Evolutionary conservation across 2,797 vertebrate species (phyloP), one percentile per base, ranked within the genome.

Genomic region (Psittacula derbiana): DNA sequence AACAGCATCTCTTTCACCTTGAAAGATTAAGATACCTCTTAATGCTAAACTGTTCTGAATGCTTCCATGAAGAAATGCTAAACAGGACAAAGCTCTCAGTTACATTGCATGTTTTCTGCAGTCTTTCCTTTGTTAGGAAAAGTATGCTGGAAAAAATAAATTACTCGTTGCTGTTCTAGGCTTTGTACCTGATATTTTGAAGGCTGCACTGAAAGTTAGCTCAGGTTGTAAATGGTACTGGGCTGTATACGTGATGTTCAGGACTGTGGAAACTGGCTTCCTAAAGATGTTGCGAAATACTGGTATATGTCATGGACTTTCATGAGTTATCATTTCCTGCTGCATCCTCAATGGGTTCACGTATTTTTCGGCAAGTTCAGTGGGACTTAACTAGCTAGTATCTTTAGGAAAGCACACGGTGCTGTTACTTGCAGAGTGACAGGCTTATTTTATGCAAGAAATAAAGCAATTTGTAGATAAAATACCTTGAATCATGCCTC

Each of bases 171-270:
- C 27, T 66, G 19, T 74, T 24, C n/a, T 66, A 28, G 62, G 11
- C 33, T 81, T 90, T 49, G 58, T 64, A 64, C 18, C 3, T 27
- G n/a, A 1, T 79, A 8, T 52, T 50, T 88, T 75, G 66, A 67
- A 49, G 15, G 8, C 20, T 74, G 28, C 16, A 2, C 20, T 41
- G 24, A 55, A 88, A 4, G 2, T 57, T 38, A 53, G 21, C 10
- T 86, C 10, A 33, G 11, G 7, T 25, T 49, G 6, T 58, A 75
- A 58, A 15, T 69, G 15, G 3, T 74, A 62, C 43, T 53, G 31
- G 30, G 24, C 52, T 47, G 38, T 21, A 17, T 21, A 6, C 1
- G 2, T 82, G 36, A 12, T 0, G 0, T 82, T 85, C 12, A 50
- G 46, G 58, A 5, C 27, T n/a, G 13, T 47, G 27, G 65, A 66